A percentile compares a stretch with the other conserved stretches of the same genome.
These are phyloP conservation scores for Pongo abelii DNA, from an alignment of 2,113 vertebrate genomes.

Conservation along the genomic window DNA sequence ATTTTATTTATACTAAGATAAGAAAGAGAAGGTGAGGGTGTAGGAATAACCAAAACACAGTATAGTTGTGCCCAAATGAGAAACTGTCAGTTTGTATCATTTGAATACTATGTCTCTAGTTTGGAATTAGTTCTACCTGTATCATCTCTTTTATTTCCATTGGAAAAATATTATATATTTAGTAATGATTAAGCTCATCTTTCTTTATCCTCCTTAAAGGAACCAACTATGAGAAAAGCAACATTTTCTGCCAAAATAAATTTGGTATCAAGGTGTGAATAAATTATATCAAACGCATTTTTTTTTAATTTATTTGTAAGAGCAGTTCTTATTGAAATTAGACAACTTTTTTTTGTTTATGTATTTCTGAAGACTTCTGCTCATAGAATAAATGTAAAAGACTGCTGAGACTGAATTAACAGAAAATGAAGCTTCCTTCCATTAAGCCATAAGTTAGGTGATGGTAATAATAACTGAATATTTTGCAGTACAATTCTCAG, in stretches of 20 bases:
- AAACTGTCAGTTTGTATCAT: not conserved
- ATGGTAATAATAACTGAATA: not conserved
- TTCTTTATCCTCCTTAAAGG: not conserved
- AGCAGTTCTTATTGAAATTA: not conserved
- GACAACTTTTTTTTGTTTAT: not conserved
- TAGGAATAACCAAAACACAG: conserved; percentile 3
- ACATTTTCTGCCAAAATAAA: not conserved
- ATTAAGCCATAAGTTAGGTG: not conserved
- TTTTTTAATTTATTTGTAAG: not conserved
- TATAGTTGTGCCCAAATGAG: not conserved
- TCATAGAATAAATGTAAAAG: not conserved
- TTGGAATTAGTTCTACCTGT: not conserved
- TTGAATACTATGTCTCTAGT: not conserved
- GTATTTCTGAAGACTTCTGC: not conserved
- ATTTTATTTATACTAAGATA: not conserved
- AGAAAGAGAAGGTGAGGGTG: not conserved
- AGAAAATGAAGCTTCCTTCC: not conserved
- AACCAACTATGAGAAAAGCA: not conserved
- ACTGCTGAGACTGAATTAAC: not conserved
- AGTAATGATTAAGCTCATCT: not conserved
- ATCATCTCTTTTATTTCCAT: not conserved
- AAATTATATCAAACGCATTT: not conserved
- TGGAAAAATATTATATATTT: not conserved
- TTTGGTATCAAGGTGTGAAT: not conserved
- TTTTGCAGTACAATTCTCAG: not conserved